Evolutionary conservation across 1,140 invertebrate genomes (phyloP), one percentile per base, ranked within the genome.

Genomic region (Caenorhabditis latens): DNA sequence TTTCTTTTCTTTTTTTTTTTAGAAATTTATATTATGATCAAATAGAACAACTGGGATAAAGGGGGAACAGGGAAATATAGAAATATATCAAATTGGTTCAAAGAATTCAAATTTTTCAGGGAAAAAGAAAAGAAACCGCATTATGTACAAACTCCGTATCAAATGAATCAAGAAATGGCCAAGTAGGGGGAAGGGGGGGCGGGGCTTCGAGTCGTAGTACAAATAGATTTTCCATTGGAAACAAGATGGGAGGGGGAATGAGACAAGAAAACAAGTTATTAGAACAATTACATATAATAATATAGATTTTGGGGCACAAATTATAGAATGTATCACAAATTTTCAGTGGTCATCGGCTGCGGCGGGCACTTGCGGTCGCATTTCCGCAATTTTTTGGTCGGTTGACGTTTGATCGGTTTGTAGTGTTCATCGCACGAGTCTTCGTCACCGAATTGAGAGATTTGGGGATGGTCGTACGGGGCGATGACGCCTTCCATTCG

Each of bases 381-480:
- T 79, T 48, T 50, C 71, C 24, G 40, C 11, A 24, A 46, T 50
- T 50, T 50, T 79, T 79, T 79, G 71, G 32, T 32, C 32, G 32
- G 32, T 32, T 32, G 32, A 2, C 32, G 32, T 32, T 32, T 32
- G 32, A 90, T 87, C 4, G 88, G 88, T 61, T 85, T 24, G 50
- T 84, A 89, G 24, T 53, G 40, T 58, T 89, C 88, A 40, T 89
- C 88, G 40, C 88, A 89, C 8, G 83, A 87, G n/a, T 90, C 85
- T 24, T 89, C 88, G 58, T 90, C 84, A 43, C 83, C 88, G 53
- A 71, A 88, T n/a, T 83, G 83, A 55, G 16, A 50, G n/a, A 46
- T 21, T 46, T 75, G 65, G 6, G 84, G 71, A 24, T 50, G 43
- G n/a, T 79, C 13, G 65, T 85, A 75, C 14, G 83, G 63, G 32